Base-by-base conservation (phyloP, 2,797 vertebrate species). In the Eospalax fontanierii region DNA sequence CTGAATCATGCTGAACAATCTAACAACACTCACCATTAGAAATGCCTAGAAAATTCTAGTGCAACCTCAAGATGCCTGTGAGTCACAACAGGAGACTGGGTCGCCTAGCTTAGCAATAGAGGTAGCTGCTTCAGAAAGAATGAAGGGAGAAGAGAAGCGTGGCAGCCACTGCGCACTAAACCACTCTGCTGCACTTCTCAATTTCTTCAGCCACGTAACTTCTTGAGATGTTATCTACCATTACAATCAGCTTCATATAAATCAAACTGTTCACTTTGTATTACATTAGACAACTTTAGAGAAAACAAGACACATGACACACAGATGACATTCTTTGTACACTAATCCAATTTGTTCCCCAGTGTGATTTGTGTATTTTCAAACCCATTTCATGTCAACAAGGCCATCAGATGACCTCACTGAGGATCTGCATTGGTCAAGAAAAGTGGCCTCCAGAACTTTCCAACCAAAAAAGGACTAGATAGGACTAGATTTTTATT, bases 231-330 rank as follows among this genome's bases (percentile, higher is more conserved):
- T 33, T 61, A 57, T 19, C 50, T 70, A 24, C 57, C 54, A 86
- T 66, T 91, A 63, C 16, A 68, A 57, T 63, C 14, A 78, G 74
- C 63, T 76, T 50, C 65, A n/a, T n/a, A 46, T 65, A 81, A 61
- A 89, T 89, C 61, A 43, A 50, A 83, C 19, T n/a, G 15, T 68
- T 54, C 71, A 21, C 38, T 57, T n/a, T n/a, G n/a, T n/a, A n/a
- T 15, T 18, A 2, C 12, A 70, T 68, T 87, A 30, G 28, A 22
- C 59, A 84, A 90, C 80, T 91, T 85, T n/a, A 71, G 22, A 59
- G 28, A 87, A 84, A 74, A 96, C 66, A 80, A 43, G 80, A 19
- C 33, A 68, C 33, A 43, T 2, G n/a, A n/a, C n/a, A n/a, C n/a
- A n/a, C n/a, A n/a, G n/a, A 75, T 4, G 26, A 75, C 40, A 33